These are phyloP conservation scores for Psilanteris sp. DNA, from an alignment of 1,140 invertebrate genomes.

Conservation along the genomic window DNA sequence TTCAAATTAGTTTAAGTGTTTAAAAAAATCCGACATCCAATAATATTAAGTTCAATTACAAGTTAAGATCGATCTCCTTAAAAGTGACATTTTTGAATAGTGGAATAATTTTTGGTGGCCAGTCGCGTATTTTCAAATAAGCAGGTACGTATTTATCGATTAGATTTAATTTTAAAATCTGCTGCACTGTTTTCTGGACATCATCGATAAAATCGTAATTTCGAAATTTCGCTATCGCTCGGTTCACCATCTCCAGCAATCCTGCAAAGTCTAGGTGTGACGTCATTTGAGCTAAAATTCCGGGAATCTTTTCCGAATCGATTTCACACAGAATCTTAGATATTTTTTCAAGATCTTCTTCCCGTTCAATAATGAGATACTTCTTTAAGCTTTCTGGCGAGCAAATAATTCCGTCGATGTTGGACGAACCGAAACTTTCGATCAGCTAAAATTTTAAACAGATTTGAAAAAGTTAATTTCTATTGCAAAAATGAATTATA, in stretches of 20 bases:
- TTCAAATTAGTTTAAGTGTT: too few species aligned
- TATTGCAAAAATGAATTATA: too few species aligned
- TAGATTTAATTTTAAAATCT: constrained; percentile 76
- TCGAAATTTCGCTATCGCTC: constrained; percentile 72
- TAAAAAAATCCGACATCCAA: too few species aligned
- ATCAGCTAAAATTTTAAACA: constrained; percentile 67
- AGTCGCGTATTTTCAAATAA: constrained; percentile 74
- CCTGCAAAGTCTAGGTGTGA: constrained; percentile 72
- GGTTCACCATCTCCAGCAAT: constrained; percentile 69
- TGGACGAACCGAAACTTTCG: constrained; percentile 72
- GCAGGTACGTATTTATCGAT: constrained; percentile 78
- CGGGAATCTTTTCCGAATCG: constrained; percentile 68
- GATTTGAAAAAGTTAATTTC: too few species aligned
- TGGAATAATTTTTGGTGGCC: constrained; percentile 70
- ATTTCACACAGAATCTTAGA: constrained; percentile 71
- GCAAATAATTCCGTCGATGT: constrained; percentile 71
- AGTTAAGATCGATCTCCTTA: constrained; percentile 69
- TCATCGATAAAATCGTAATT: constrained; percentile 73
- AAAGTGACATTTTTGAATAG: constrained; percentile 69
- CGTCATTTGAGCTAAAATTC: constrained; percentile 69
- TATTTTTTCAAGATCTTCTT: constrained; percentile 65
- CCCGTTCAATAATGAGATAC: constrained; percentile 67
- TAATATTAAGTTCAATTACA: too few species aligned
- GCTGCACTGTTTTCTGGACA: constrained; percentile 69
- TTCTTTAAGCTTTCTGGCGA: constrained; percentile 70